Evolutionary conservation across 1,140 invertebrate genomes (phyloP), one percentile per base, ranked within the genome.

Genomic region (Neodiprion fabricii): DNA sequence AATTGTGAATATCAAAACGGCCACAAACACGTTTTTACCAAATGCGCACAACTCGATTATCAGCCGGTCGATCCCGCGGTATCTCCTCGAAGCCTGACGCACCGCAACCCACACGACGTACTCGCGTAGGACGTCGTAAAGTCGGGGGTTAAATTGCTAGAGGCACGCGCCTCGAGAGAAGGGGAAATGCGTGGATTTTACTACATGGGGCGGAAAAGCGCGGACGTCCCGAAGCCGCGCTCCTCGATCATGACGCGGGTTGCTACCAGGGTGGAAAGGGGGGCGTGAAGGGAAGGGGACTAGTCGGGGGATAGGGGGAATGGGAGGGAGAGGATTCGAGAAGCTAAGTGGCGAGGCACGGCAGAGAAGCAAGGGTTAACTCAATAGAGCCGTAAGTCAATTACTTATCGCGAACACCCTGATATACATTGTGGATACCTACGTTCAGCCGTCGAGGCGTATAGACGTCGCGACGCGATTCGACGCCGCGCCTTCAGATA

Each of bases 341-440:
- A 83, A 81, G 81, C 83, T 86, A 87, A 86, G 85, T 89, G 85
- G 86, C 53, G 53, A 86, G 83, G 82, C 82, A 83, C 79, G 78
- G 79, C 77, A 85, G 82, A 40, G 28, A 84, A 86, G 87, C 86
- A 88, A 89, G 87, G 87, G 87, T 88, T 88, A 89, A 89, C 85
- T 88, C 86, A 85, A 89, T 89, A 87, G 81, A 82, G 82, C 78
- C 83, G 71, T 89, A 89, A 89, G 84, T 88, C 86, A 89, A 87
- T 89, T 89, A 89, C 84, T 88, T 87, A 88, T 88, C 86, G 84
- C 85, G 83, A 86, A 85, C 81, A 86, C 82, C 83, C 80, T 80
- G 84, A 40, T 87, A 85, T 86, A 86, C 84, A 85, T 83, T 79
- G 85, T 85, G 83, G 82, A 87, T 87, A 85, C 28, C 28, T 40